Percentiles rank a stretch among this genome's conserved stretches.
phyloP scores from a whole-genome alignment of 2,797 vertebrate genomes.

The Pachyuromys duprasi region DNA sequence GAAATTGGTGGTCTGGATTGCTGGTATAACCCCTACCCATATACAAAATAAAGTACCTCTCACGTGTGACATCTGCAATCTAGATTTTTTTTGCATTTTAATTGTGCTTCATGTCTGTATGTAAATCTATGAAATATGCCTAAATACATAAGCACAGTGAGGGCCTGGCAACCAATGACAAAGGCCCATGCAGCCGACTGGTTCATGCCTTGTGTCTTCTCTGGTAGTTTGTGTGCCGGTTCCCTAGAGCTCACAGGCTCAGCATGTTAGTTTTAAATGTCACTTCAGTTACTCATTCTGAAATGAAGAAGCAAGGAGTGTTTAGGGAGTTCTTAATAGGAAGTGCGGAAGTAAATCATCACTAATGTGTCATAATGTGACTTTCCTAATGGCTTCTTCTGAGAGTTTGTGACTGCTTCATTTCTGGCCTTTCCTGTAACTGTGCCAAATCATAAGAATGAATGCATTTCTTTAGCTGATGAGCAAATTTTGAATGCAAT shows the following conservation, averaged over 20 bases:
- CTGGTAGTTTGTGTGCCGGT: neutral
- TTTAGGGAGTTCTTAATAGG: slow-evolving; percentile 48
- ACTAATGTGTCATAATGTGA: neutral
- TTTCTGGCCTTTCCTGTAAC: slow-evolving; percentile 42
- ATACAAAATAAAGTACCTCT: slow-evolving; percentile 4
- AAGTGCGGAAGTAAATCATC: neutral
- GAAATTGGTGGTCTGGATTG: neutral
- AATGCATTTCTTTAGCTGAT: neutral
- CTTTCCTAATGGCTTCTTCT: slow-evolving; percentile 33
- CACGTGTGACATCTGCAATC: neutral
- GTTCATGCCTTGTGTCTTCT: neutral
- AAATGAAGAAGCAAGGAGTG: neutral
- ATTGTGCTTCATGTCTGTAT: neutral
- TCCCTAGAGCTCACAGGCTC: slow-evolving; percentile 49
- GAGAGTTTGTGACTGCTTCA: neutral
- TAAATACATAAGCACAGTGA: neutral
- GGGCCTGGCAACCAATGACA: neutral
- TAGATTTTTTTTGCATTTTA: neutral
- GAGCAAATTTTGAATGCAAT: slow-evolving; percentile 31
- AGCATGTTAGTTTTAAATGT: slow-evolving; percentile 55
- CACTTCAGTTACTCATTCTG: slow-evolving; percentile 43
- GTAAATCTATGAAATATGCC: neutral
- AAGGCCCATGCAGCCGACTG: neutral
- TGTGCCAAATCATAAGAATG: slow-evolving; percentile 36
- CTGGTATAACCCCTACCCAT: neutral